A percentile compares a stretch with the other conserved stretches of the same genome.
Conservation (phyloP, 1,140 invertebrate species). For the Gryon sp. region DNA sequence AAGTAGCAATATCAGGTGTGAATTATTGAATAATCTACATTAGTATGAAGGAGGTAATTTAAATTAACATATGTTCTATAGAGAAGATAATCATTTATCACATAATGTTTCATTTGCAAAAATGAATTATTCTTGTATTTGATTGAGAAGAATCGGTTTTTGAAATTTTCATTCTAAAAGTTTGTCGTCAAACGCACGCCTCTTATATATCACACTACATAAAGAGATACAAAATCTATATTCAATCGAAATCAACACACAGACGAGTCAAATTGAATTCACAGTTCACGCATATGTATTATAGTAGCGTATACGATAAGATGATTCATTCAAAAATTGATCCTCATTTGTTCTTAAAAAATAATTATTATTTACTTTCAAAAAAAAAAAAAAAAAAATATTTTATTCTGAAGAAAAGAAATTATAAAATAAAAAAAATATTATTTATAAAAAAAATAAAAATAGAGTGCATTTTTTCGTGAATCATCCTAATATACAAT, state of each 20-base stretch:
- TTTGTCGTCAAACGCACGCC: slow-evolving; percentile 25
- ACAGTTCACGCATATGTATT: slow-evolving; percentile 57
- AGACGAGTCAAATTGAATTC: slow-evolving; percentile 72
- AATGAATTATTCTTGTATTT: slow-evolving; percentile 27
- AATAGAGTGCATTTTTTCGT: no score
- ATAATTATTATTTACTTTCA: no score
- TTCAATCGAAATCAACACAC: slow-evolving; percentile 73
- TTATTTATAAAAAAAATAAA: no score
- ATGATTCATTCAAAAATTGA: no score
- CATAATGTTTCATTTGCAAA: slow-evolving; percentile 29
- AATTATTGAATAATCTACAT: no score
- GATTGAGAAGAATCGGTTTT: slow-evolving; percentile 15
- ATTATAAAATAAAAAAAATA: no score
- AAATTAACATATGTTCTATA: no score
- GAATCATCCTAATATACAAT: no score
- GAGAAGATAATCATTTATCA: slow-evolving; percentile 61
- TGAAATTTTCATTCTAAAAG: slow-evolving; percentile 40
- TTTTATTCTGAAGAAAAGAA: no score
- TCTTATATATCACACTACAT: slow-evolving; percentile 67
- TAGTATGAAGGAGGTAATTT: no score
- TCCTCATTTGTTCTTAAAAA: no score
- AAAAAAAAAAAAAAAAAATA: no score
- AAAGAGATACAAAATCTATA: slow-evolving; percentile 76
- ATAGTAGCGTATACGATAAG: slow-evolving; percentile 27
- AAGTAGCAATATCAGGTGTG: slow-evolving; percentile 13